Percentiles rank a stretch among this genome's conserved stretches.
These are phyloP conservation scores for Mycteria americana DNA, from an alignment of 2,797 vertebrate species.

Conservation along the genomic window DNA sequence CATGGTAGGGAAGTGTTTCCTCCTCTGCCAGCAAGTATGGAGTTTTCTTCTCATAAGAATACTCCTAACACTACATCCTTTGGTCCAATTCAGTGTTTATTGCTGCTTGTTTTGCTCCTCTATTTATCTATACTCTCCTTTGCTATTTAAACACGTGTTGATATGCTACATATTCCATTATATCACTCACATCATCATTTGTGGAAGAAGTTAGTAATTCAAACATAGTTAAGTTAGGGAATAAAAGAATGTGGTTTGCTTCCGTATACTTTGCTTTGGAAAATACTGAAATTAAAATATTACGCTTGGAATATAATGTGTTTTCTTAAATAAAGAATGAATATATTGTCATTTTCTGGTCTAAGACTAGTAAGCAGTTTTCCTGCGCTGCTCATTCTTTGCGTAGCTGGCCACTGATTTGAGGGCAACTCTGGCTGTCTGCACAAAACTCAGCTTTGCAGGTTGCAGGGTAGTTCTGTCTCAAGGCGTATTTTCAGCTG, in stretches of 20 bases:
- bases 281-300: not conserved
- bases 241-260: not conserved
- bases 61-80: not conserved
- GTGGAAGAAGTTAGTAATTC: not conserved
- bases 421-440: not conserved
- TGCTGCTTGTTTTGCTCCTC: not conserved
- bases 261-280: not conserved
- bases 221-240: not conserved
- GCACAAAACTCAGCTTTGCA: not conserved
- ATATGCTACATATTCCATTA: not conserved
- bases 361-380: not conserved
- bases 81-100: not conserved
- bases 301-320: not conserved
- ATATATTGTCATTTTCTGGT: not conserved
- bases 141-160: not conserved
- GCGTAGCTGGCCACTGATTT: too few relatives aligned
- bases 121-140: not conserved
- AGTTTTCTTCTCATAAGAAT: not conserved
- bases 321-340: not conserved
- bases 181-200: not conserved
- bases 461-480: not conserved
- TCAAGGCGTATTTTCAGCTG: not conserved
- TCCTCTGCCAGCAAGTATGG: not conserved
- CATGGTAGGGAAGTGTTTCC: not conserved
- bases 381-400: not conserved